Conservation (phyloP, 2,888 invertebrate genomes). For the Lasiommata megera region DNA sequence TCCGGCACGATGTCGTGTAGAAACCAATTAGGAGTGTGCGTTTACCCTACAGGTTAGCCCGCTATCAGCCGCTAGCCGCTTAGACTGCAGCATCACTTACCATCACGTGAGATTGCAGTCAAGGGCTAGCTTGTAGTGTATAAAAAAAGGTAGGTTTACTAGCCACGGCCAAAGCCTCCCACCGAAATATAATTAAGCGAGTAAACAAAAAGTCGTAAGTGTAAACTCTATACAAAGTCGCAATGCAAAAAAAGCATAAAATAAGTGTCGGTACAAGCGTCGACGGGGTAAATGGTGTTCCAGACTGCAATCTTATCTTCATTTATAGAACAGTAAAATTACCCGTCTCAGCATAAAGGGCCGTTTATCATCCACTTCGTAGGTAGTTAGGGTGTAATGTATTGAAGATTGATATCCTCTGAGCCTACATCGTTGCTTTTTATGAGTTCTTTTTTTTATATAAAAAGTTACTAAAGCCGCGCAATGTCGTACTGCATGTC, state of each 20-base stretch:
- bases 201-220: neutral
- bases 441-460: slow-evolving; percentile 39
- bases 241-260: slow-evolving; percentile 54
- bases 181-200: neutral
- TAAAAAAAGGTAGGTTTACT: too few relatives aligned
- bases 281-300: slow-evolving; percentile 57
- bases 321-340: slow-evolving; percentile 75
- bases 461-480: slow-evolving; percentile 22
- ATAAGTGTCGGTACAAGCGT: slow-evolving; percentile 47
- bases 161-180: too few relatives aligned
- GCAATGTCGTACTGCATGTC: neutral
- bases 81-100: too few relatives aligned
- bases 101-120: too few relatives aligned
- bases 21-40: too few relatives aligned
- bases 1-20: too few relatives aligned
- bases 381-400: slow-evolving; percentile 61
- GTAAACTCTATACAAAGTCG: slow-evolving; percentile 23
- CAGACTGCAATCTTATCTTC: slow-evolving; percentile 67
- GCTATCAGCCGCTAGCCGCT: too few relatives aligned
- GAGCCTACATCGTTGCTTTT: slow-evolving; percentile 40
- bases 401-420: slow-evolving; percentile 64
- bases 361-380: slow-evolving; percentile 68
- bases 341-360: slow-evolving; percentile 63
- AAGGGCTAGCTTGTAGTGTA: too few relatives aligned
- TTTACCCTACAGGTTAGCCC: too few relatives aligned